Evolutionary conservation across 2,113 vertebrate species (phyloP), one percentile per base, ranked within the genome.

Genomic region (Rhegmatorhina hoffmannsi): DNA sequence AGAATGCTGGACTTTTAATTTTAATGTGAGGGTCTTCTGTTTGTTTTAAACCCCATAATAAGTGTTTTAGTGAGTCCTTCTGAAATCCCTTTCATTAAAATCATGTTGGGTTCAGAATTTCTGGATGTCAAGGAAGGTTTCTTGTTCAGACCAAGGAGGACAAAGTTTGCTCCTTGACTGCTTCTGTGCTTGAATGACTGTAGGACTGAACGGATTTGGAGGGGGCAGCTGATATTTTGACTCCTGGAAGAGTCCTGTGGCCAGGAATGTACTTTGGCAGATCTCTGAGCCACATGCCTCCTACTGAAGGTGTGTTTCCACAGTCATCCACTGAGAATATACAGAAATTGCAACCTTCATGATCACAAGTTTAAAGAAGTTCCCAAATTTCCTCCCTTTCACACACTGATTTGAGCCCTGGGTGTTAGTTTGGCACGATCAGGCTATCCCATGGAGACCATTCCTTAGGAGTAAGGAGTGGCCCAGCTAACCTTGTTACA

Each of bases 361-460:
- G 0, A 43, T 58, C 17, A 16, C 0, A 0, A 44, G 40, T 79
- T 66, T 69, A 36, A 58, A 68, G 40, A 73, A 21, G 18, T 59
- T 82, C n/a, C 74, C 2, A 0, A 25, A 21, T n/a, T 26, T 90
- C 9, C 34, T 83, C 11, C 17, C 12, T 50, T 90, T 31, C 11
- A 9, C 1, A 1, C 19, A 1, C 26, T 16, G 21, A 13, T 83
- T 85, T 79, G 58, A 69, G 46, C 46, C 53, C 38, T 0, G 0
- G 4, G 21, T 24, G 44, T 56, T 1, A 0, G 8, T 66, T 46
- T 70, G 64, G 59, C 53, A 24, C 23, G 44, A 53, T 28, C 4
- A 1, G 24, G 28, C 38, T 68, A 53, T 38, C 36, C 52, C 34
- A 16, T 26, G 20, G 56, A 63, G 38, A 16, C 23, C 2, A 1